Percentiles rank a stretch among this genome's conserved stretches.
These are phyloP conservation scores for Tenrec ecaudatus DNA, from an alignment of 2,113 vertebrate genomes.

Conservation along the genomic window DNA sequence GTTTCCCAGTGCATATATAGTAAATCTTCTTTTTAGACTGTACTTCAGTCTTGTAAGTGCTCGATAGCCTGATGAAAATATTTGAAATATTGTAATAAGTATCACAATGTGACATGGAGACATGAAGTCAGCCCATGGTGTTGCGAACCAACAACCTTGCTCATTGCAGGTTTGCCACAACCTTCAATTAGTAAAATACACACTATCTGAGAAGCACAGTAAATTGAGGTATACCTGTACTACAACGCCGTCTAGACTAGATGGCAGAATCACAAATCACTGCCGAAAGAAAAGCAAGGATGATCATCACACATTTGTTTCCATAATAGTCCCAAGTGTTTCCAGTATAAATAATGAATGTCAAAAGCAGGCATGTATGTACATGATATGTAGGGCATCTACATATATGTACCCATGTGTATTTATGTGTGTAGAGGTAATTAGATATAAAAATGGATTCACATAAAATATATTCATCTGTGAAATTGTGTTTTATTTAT, in stretches of 20 bases:
- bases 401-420: background rate
- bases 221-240: too few species aligned
- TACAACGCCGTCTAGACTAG: background rate
- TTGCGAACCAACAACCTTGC: too few species aligned
- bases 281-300: conserved; percentile 1
- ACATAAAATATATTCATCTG: background rate
- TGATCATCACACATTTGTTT: background rate
- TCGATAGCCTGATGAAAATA: too few species aligned
- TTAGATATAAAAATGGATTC: background rate
- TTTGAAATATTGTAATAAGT: too few species aligned
- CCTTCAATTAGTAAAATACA: too few species aligned
- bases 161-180: too few species aligned
- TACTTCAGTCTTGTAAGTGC: too few species aligned
- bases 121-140: background rate
- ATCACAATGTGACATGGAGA: too few species aligned
- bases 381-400: background rate
- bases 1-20: too few species aligned
- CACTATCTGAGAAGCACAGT: too few species aligned
- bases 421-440: background rate
- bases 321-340: background rate
- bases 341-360: background rate
- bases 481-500: background rate
- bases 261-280: background rate
- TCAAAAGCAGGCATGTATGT: background rate
- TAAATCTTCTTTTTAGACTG: too few species aligned